Conservation (phyloP, 2,113 vertebrate species). For the Mystacornis crossleyi region DNA sequence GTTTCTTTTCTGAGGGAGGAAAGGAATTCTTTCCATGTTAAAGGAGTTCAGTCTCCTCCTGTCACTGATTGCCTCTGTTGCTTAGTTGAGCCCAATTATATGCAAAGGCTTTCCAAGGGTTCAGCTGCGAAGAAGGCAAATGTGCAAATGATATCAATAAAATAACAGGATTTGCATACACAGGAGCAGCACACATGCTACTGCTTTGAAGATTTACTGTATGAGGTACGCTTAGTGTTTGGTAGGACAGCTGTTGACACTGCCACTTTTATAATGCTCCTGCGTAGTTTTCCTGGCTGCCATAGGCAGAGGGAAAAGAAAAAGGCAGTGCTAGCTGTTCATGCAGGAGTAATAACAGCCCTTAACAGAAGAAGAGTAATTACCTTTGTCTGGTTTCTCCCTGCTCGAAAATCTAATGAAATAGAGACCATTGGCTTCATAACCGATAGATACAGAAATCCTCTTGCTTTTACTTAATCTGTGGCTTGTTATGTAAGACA, state of each 20-base stretch:
- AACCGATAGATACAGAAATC: neutral
- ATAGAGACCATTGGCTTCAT: neutral
- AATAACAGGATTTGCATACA: slow-evolving; percentile 51
- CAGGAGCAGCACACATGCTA: neutral
- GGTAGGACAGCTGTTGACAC: slow-evolving; percentile 55
- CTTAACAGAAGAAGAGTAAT: slow-evolving; percentile 73
- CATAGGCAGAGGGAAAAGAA: slow-evolving; percentile 39
- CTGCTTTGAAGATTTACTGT: slow-evolving; percentile 57
- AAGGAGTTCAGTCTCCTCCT: slow-evolving; percentile 54
- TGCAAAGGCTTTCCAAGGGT: slow-evolving; percentile 11
- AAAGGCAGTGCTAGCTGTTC: slow-evolving; percentile 67
- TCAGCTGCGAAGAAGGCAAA: slow-evolving; percentile 18
- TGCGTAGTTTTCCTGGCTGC: slow-evolving; percentile 51
- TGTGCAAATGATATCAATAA: slow-evolving; percentile 55
- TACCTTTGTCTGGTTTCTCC: slow-evolving; percentile 71
- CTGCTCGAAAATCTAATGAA: slow-evolving; percentile 39
- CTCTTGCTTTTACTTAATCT: neutral
- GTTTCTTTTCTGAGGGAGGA: slow-evolving; percentile 64
- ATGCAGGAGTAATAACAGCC: slow-evolving; percentile 68
- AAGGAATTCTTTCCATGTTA: slow-evolving; percentile 72
- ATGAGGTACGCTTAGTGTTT: slow-evolving; percentile 28
- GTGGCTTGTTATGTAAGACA: neutral
- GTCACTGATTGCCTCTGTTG: slow-evolving; percentile 44
- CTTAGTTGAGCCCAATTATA: slow-evolving; percentile 58
- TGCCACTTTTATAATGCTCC: slow-evolving; percentile 34